Evolutionary conservation across 2,888 invertebrate genomes (phyloP), one percentile per base, ranked within the genome.

Genomic region (Xylota segnis): DNA sequence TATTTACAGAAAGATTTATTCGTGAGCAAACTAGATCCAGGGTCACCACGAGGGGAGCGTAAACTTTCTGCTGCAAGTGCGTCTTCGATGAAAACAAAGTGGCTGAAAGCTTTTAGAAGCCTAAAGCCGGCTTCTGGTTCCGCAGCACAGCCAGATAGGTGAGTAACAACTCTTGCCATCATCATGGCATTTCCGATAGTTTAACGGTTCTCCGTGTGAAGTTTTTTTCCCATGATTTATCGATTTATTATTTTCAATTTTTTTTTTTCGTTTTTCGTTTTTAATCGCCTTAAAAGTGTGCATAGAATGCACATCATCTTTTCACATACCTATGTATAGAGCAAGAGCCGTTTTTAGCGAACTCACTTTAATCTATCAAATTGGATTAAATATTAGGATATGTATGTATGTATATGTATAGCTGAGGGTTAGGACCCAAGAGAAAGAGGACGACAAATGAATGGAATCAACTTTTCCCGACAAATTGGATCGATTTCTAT

Each of bases 51-150:
- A 89, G 94, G 94, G 90, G 97, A 97, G 93, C 95, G 97, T 88
- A 97, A 97, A 93, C 94, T 97, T 93, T 97, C 97, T 52, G 95
- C 96, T 68, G 95, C 96, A 78, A 97, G 96, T 88, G 96, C 96
- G 88, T 96, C 96, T 90, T 96, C 96, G 92, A 98, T 98, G 95
- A 98, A 98, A 94, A 97, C 96, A 92, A 98, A 98, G 94, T 98
- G 98, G 98, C 94, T 98, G 90, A 98, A 98, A 93, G 98, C 98
- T 88, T 98, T 98, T 94, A 96, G 97, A 92, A 98, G 97, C 93
- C 94, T 98, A 89, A 98, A 98, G 93, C 97, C 97, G 50, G 96
- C 96, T 89, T 94, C 94, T 88, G 94, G 93, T 82, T 94, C 94
- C 63, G 90, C 90, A 90, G 90, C 91, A 89, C 91, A 90, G 89